Conservation (phyloP, 2,888 invertebrate genomes). For the Ganaspis brasiliensis region DNA sequence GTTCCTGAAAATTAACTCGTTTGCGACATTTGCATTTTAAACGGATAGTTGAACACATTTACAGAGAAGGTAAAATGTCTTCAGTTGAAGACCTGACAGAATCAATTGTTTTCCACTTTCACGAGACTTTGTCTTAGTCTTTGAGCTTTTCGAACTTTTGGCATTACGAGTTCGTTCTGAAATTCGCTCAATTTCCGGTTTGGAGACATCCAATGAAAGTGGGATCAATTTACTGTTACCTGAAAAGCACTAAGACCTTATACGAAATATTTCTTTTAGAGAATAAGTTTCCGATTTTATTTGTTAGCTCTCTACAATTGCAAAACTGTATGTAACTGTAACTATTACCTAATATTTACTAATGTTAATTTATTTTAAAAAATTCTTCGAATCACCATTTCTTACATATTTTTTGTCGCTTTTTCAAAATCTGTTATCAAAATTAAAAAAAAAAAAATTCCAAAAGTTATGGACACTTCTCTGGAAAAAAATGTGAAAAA, state of each 20-base stretch:
- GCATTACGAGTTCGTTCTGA: constrained; percentile 15
- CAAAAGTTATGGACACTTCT: no score
- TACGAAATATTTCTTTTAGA: not conserved
- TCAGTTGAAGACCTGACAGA: not conserved
- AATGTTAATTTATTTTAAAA: no score
- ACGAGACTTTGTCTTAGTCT: constrained; percentile 4
- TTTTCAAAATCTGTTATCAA: no score
- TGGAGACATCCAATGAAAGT: not conserved
- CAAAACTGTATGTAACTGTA: no score
- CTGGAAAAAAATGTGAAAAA: no score
- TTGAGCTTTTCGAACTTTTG: constrained; percentile 10
- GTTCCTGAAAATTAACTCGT: constrained; percentile 6
- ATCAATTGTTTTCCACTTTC: constrained; percentile 23
- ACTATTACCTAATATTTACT: not conserved
- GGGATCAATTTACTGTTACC: not conserved
- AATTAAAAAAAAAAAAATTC: no score
- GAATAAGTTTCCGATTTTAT: not conserved
- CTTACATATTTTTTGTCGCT: no score
- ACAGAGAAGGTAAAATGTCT: not conserved
- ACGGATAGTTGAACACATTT: not conserved
- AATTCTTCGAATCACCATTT: no score
- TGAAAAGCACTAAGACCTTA: not conserved
- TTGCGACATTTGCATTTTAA: constrained; percentile 31
- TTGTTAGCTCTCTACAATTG: not conserved
- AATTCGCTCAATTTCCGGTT: constrained; percentile 11